Evolutionary conservation across 2,113 vertebrate genomes (phyloP).

Genomic region (Choloepus hoffmanni): DNA sequence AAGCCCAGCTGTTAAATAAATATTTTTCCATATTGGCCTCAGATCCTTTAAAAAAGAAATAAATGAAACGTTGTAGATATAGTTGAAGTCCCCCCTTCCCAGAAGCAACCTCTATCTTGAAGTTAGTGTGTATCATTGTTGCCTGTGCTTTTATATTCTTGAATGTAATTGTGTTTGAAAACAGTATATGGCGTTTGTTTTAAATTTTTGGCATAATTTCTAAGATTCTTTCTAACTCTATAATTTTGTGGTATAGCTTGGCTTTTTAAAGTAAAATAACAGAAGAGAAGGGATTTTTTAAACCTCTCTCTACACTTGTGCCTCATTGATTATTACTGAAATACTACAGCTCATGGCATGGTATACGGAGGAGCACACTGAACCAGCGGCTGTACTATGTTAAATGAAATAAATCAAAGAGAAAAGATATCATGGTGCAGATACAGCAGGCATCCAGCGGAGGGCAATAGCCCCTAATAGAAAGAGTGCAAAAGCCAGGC

Average conservation of each 20-base stretch:
- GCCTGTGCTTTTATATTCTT: slow-evolving; percentile 33
- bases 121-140: neutral
- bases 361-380: neutral
- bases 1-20: neutral
- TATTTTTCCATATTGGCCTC: neutral
- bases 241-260: neutral
- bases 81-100: neutral
- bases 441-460: slow-evolving; percentile 54
- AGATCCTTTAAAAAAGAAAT: neutral
- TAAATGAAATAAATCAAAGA: neutral
- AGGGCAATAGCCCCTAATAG: slow-evolving; percentile 47
- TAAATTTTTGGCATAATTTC: neutral
- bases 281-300: neutral
- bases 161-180: neutral
- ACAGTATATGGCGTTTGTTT: neutral
- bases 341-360: neutral
- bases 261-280: slow-evolving; percentile 3
- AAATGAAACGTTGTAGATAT: neutral
- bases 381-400: neutral
- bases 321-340: neutral
- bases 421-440: neutral
- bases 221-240: neutral
- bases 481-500: neutral
- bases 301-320: neutral
- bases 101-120: neutral